A percentile compares a stretch with the other conserved stretches of the same genome.
These are phyloP conservation scores for Saxidomus purpurata DNA, from an alignment of 1,140 invertebrate genomes.

Conservation along the genomic window DNA sequence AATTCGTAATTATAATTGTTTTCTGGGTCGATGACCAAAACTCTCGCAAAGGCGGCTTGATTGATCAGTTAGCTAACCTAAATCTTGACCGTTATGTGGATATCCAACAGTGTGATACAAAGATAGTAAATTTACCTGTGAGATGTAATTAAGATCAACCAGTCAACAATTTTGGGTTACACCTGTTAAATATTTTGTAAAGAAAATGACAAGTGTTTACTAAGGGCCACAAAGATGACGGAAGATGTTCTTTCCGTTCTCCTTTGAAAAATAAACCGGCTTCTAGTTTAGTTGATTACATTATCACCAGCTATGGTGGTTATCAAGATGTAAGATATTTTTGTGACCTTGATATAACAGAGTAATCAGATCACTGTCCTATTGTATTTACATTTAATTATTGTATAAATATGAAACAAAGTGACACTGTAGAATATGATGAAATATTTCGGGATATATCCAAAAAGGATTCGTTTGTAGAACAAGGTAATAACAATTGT, in stretches of 20 bases:
- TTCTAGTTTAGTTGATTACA: constrained; percentile 5
- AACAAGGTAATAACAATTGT: not conserved
- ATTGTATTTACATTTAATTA: not conserved
- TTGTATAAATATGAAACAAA: not conserved
- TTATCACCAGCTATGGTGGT: not conserved
- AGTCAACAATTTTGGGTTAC: not conserved
- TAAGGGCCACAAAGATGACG: constrained; percentile 10
- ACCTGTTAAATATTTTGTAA: constrained; percentile 30
- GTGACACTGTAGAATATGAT: not conserved
- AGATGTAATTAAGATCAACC: not conserved
- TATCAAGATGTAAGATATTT: not conserved
- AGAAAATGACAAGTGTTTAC: constrained; percentile 19
- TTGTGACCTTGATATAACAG: constrained; percentile 7
- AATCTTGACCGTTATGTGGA: constrained; percentile 27
- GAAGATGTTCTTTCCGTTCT: not conserved
- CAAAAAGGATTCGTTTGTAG: not conserved
- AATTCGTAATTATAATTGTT: not conserved
- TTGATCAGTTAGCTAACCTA: not conserved
- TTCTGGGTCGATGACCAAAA: not conserved
- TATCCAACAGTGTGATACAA: not conserved
- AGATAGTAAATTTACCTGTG: not conserved
- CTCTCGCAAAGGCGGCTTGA: not conserved
- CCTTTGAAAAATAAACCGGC: not conserved
- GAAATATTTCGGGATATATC: not conserved
- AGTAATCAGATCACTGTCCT: constrained; percentile 11